phyloP scores from a whole-genome alignment of 1,140 invertebrate species.

The Colletes gigas region DNA sequence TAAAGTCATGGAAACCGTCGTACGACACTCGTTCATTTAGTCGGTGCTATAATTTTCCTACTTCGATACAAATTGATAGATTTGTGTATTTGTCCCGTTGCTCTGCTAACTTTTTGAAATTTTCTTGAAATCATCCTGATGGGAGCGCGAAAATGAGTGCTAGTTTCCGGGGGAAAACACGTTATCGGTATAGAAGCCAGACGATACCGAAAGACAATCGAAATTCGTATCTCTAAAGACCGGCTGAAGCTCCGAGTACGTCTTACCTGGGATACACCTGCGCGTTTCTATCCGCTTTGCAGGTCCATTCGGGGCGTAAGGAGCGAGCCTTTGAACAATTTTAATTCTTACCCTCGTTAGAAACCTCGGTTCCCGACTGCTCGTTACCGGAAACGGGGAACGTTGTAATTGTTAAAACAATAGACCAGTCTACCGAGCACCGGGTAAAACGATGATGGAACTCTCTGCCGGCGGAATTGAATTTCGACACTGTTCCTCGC shows the following conservation, averaged over 20 bases:
- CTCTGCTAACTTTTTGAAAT: too few relatives aligned
- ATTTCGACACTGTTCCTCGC: conserved; percentile 32
- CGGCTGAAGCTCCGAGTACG: background rate
- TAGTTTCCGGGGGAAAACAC: too few relatives aligned
- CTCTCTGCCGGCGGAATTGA: conserved; percentile 49
- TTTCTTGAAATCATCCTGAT: too few relatives aligned
- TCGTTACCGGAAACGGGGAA: conserved; percentile 47
- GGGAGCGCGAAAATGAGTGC: too few relatives aligned
- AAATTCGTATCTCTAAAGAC: conserved; percentile 26
- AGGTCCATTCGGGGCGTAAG: background rate
- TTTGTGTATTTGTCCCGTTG: too few relatives aligned
- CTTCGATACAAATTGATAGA: too few relatives aligned
- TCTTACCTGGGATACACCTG: conserved; percentile 18
- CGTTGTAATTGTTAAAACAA: conserved; percentile 61
- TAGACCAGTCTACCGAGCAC: conserved; percentile 32
- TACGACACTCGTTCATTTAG: too few relatives aligned
- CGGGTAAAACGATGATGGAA: conserved; percentile 35
- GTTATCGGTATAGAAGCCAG: background rate
- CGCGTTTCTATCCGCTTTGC: conserved; percentile 26
- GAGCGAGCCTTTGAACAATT: conserved; percentile 45
- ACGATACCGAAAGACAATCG: background rate
- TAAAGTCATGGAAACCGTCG: background rate
- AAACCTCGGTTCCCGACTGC: background rate
- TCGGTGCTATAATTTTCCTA: too few relatives aligned
- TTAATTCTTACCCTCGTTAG: conserved; percentile 12